A percentile compares a stretch with the other conserved stretches of the same genome.
phyloP scores from a whole-genome alignment of 2,113 vertebrate species.

The Oncorhynchus keta region DNA sequence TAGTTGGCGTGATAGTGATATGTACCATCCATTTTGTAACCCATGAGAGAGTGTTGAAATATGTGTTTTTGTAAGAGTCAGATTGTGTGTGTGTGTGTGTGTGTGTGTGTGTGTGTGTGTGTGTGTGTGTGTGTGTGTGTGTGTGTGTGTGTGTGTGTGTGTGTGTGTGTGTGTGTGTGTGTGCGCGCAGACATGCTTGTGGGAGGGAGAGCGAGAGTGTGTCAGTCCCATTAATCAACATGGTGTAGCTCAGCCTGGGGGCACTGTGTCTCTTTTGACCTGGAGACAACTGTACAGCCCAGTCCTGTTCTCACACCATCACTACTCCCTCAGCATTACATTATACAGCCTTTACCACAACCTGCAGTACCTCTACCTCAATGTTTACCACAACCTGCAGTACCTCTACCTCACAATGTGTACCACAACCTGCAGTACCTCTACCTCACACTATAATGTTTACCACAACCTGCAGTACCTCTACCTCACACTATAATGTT shows the following conservation, averaged over 20 bases:
- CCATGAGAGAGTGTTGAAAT: constrained; percentile 1
- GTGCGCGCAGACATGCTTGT: neutral
- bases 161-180: constrained; percentile 23
- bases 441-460: too few species aligned
- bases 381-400: too few species aligned
- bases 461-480: too few species aligned
- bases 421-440: too few species aligned
- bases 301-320: neutral
- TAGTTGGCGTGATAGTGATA: neutral
- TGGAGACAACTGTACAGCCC: constrained; percentile 38
- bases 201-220: too few species aligned
- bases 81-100: constrained; percentile 3
- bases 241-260: constrained; percentile 28
- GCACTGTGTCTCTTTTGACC: constrained; percentile 54
- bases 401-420: too few species aligned
- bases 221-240: constrained; percentile 68
- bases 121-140: neutral
- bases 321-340: constrained; percentile 2
- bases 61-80: constrained; percentile 20
- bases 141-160: constrained; percentile 2
- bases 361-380: too few species aligned
- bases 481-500: too few species aligned
- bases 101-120: too few species aligned
- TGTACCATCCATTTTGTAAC: too few species aligned
- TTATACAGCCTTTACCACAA: neutral